Base-by-base conservation (phyloP, 2,113 vertebrate genomes). In the Chinchilla lanigera region DNA sequence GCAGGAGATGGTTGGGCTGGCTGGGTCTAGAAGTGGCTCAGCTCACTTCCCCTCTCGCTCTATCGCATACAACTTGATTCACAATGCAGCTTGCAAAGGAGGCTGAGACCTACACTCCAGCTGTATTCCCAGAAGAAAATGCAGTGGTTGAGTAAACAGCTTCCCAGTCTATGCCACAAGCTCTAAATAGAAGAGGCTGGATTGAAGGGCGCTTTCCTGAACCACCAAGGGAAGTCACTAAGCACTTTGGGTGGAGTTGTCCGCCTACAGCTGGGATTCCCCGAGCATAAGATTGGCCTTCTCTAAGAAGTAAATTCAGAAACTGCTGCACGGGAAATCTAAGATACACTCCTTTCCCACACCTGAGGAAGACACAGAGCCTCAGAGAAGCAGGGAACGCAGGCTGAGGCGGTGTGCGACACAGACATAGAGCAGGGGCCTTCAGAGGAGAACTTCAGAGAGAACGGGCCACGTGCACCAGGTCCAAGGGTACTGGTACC, bases 381-480 rank as follows among this genome's bases (percentile, higher is more conserved):
- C 47, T 30, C 4, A 24, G 44, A 38, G 35, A 50, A 0, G 8
- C 6, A 10, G 22, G 38, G 35, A 50, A 35, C 33, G 11, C 24
- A 35, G n/a, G 13, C 26, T 26, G 19, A 56, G n/a, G 71, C 7
- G 11, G 30, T 19, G 35, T 19, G 26, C 52, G 77, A 77, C 38
- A 5, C 16, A 65, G 47, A 61, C 38, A 38, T 16, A 56, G 0
- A 50, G 22, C 54, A 41, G 14, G 24, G 52, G 58, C 41, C 26
- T 56, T 75, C 54, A 20, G 20, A 54, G 17, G 35, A 75, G n/a
- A n/a, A 10, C 38, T 12, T 4, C 24, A 30, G 19, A 86, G 75
- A 52, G 30, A 7, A 50, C 7, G 3, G 16, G 19, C 44, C 14
- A 20, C 0, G 20, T 0, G 5, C 10, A 1, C 30, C 44, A 28